These are phyloP conservation scores for Frankliniella intonsa DNA, from an alignment of 2,888 invertebrate species.

Conservation along the genomic window DNA sequence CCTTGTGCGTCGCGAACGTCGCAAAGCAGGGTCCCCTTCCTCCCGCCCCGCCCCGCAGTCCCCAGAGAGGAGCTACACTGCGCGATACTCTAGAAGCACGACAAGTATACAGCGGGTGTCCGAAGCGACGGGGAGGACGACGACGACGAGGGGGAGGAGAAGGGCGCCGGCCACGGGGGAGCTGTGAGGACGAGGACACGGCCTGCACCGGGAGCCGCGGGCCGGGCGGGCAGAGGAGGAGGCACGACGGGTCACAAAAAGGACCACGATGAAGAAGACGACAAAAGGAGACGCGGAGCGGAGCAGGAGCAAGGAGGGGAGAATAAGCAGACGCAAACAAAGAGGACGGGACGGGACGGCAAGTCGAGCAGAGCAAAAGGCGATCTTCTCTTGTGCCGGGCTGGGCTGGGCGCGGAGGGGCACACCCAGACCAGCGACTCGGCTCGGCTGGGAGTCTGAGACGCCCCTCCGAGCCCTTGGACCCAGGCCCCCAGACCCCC, in stretches of 20 bases:
- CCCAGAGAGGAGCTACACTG: too few species aligned
- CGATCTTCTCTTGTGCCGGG: background rate
- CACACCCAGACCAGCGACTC: background rate
- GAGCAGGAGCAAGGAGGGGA: background rate
- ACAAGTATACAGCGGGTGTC: too few species aligned
- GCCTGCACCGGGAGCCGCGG: background rate
- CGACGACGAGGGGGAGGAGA: background rate
- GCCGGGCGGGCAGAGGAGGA: too few species aligned
- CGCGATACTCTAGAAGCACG: too few species aligned
- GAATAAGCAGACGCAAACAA: conserved; percentile 6
- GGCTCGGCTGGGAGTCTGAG: background rate
- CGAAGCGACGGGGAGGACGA: background rate
- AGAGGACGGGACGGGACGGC: background rate
- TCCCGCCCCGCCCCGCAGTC: too few species aligned
- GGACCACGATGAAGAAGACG: too few species aligned
- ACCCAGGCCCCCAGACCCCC: background rate
- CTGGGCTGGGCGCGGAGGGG: background rate
- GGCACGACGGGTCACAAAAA: too few species aligned
- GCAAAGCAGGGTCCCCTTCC: too few species aligned
- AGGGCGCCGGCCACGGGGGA: too few species aligned
- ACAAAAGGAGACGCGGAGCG: background rate
- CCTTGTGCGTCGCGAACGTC: background rate
- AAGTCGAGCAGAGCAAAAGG: background rate
- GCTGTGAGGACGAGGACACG: background rate
- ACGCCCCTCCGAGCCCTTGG: background rate